phyloP scores from a whole-genome alignment of 2,888 invertebrate species.

The Congeria kusceri region DNA sequence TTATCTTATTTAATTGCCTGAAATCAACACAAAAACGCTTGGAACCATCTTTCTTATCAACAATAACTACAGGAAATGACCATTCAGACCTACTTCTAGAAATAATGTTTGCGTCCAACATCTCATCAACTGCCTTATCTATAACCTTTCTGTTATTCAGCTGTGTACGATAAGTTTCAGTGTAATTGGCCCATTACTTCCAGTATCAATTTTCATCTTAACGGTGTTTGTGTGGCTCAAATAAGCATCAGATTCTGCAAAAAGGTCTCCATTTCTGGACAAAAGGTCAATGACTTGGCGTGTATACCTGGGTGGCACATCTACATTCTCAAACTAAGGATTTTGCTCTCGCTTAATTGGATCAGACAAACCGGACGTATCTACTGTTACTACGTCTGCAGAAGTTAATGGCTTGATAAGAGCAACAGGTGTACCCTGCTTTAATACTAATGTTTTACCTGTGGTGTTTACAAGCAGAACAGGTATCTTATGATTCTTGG shows the following conservation, averaged over 20 bases:
- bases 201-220: constrained; percentile 23
- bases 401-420: background rate
- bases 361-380: background rate
- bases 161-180: constrained; percentile 27
- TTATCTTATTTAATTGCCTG: background rate
- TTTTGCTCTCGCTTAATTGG: too few species aligned
- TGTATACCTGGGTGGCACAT: too few species aligned
- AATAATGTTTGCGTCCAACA: constrained; percentile 31
- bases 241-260: constrained; percentile 37
- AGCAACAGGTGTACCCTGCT: constrained; percentile 12
- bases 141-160: constrained; percentile 29
- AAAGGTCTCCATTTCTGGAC: too few species aligned
- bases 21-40: too few species aligned
- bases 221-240: constrained; percentile 35
- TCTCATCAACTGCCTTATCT: constrained; percentile 34
- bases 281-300: too few species aligned
- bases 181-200: constrained; percentile 23
- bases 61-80: background rate
- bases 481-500: background rate
- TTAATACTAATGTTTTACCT: constrained; percentile 14
- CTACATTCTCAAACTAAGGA: too few species aligned
- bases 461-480: too few species aligned
- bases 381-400: background rate
- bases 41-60: too few species aligned
- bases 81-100: background rate